Base-by-base conservation (phyloP, 2,888 invertebrate genomes). In the Volucella bombylans region DNA sequence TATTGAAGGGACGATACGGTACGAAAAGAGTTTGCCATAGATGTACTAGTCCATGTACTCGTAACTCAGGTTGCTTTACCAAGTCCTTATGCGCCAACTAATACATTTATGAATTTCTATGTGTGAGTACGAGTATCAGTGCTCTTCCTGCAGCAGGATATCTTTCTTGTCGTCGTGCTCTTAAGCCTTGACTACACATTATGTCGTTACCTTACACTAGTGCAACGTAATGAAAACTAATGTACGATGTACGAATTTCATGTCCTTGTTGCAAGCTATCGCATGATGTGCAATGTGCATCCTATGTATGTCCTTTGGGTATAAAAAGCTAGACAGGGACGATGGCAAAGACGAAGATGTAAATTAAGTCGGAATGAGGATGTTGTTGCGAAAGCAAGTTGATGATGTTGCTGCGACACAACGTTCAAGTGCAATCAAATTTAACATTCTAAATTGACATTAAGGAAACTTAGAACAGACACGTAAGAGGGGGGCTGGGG, bases 371-470 rank as follows among this genome's bases (percentile, higher is more conserved):
- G 62, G 76, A 81, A 85, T 72, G 76, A 85, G 81, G 85, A 85
- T 85, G 85, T 81, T 76, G 71, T 85, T 76, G 76, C 85, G 67
- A 80, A 76, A 31, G 31, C 81, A 85, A 85, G 85, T 81, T 85
- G 85, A 85, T 81, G 85, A 85, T 85, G 76, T 77, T 85, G 85
- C 85, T 31, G 31, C 31, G 31, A 31, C 68, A 85, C 85, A 85
- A 72, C 81, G 85, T 81, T 85, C 85, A 85, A 85, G 85, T 81
- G 85, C 85, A 85, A 85, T 85, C 85, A 85, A 85, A 85, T 85
- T 85, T 81, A 85, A 81, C 76, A 85, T 85, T 81, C 77, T 72
- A 81, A 81, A 85, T 85, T 85, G 85, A 85, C 85, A 81, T 77
- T 81, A 81, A 81, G 77, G 76, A 67, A 77, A 81, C 85, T 81